These are phyloP conservation scores for Pseudonaja textilis DNA, from an alignment of 2,113 vertebrate species.

Conservation along the genomic window DNA sequence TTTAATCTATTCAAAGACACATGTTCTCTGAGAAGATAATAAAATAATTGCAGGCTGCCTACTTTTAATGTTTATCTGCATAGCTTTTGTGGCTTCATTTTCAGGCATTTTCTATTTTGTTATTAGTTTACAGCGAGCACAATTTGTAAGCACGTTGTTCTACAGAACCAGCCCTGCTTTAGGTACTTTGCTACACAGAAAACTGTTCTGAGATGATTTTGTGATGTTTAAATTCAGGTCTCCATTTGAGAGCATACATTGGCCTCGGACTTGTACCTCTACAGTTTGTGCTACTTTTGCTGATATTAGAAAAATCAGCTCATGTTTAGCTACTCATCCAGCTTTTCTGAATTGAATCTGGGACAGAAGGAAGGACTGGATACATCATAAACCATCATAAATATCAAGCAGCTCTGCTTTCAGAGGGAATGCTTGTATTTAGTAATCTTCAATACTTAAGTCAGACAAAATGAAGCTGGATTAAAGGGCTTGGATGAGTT, in stretches of 20 bases:
- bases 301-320: neutral
- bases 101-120: neutral
- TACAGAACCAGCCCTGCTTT: neutral
- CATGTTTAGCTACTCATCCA: neutral
- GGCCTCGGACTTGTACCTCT: neutral
- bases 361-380: neutral
- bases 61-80: neutral
- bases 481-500: neutral
- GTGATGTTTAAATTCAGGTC: constrained; percentile 3
- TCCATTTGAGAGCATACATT: neutral
- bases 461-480: neutral
- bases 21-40: neutral
- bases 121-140: neutral
- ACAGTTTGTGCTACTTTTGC: neutral
- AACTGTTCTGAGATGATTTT: constrained; percentile 5
- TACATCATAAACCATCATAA: neutral
- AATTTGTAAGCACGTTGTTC: neutral
- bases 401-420: neutral
- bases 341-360: neutral
- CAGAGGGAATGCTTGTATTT: neutral
- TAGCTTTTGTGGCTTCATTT: neutral
- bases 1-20: neutral
- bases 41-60: neutral
- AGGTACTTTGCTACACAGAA: neutral
- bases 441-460: neutral